Base-by-base conservation (phyloP, 1,140 invertebrate species). In the Gyrodactylus salaris region DNA sequence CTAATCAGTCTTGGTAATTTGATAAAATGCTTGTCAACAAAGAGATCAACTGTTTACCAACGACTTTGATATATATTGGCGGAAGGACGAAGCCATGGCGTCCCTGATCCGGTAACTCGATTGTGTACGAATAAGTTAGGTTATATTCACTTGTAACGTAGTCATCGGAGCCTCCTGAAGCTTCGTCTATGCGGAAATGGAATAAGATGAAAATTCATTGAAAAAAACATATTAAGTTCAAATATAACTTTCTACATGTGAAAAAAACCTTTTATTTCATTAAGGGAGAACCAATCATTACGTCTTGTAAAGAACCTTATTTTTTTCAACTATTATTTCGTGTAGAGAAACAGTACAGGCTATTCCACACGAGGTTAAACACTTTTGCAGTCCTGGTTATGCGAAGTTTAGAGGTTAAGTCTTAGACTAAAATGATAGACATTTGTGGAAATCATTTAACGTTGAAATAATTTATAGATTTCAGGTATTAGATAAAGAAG, bases 61-160 rank as follows among this genome's bases (percentile, higher is more conserved):
- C 70, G 1, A 25, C 21, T 25, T 71, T 24, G 1, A 71, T 71
- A 71, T 71, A 71, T 26, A 26, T 24, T 20, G 70, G 70, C 25
- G 70, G 70, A 20, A 71, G 20, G 1, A 71, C 1, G 25, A 71
- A 71, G 25, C 70, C 70, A 25, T 71, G 25, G 20, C 70, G 20
- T 24, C 70, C 70, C 26, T 25, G 21, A n/a, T 71, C 70, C 1
- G 70, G 70, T n/a, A 71, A 71, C 26, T 71, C 70, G 1, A 71
- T 71, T 71, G 70, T 71, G 70, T 71, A 71, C 7, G 70, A 71
- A 71, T 25, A 71, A 16, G n/a, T 21, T 16, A 71, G 21, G 20
- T 20, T 71, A 2, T 24, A 25, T 25, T 71, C 24, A 25, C 24
- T 20, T 24, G 70, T 25, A 1, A 25, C 70, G 26, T 71, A 71